Conservation (phyloP, 1,140 invertebrate genomes). For the Trichogramma pretiosum region DNA sequence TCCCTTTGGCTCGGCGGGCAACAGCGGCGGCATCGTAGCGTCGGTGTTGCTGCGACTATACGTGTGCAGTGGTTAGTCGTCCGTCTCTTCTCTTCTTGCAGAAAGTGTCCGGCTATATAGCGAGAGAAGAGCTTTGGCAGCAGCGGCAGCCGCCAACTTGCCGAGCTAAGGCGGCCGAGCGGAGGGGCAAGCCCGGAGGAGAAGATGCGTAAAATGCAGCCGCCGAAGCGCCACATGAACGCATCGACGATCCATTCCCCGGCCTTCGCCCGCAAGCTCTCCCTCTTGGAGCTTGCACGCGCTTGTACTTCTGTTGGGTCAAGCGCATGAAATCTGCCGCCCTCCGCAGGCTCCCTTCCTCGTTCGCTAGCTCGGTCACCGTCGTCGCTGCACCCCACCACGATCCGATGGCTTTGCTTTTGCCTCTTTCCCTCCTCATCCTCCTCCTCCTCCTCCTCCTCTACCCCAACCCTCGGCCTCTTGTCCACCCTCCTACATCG, state of each 20-base stretch:
- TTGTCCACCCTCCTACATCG: background rate
- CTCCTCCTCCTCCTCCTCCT: constrained; percentile 22
- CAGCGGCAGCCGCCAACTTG: background rate
- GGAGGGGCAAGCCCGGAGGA: too few relatives aligned
- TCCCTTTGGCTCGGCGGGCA: too few relatives aligned
- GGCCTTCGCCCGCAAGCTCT: background rate
- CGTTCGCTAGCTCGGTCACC: constrained; percentile 10
- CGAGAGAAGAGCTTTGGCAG: too few relatives aligned
- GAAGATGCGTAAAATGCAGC: too few relatives aligned
- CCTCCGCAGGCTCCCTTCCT: constrained; percentile 11
- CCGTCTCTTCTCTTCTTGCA: background rate
- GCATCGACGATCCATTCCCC: too few relatives aligned
- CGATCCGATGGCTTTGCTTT: constrained; percentile 19
- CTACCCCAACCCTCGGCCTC: constrained; percentile 1
- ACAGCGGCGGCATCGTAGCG: constrained; percentile 14
- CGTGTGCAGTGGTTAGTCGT: too few relatives aligned
- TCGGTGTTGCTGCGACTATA: too few relatives aligned
- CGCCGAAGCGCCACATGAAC: too few relatives aligned
- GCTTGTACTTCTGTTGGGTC: constrained; percentile 47
- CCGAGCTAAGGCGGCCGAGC: too few relatives aligned
- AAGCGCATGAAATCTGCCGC: constrained; percentile 36
- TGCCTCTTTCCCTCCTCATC: constrained; percentile 25
- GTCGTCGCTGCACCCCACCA: constrained; percentile 12
- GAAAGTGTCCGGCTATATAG: constrained; percentile 3
- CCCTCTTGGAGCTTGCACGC: too few relatives aligned